These are phyloP conservation scores for Brachionus manjavacas DNA, from an alignment of 1,140 invertebrate genomes.

Conservation along the genomic window DNA sequence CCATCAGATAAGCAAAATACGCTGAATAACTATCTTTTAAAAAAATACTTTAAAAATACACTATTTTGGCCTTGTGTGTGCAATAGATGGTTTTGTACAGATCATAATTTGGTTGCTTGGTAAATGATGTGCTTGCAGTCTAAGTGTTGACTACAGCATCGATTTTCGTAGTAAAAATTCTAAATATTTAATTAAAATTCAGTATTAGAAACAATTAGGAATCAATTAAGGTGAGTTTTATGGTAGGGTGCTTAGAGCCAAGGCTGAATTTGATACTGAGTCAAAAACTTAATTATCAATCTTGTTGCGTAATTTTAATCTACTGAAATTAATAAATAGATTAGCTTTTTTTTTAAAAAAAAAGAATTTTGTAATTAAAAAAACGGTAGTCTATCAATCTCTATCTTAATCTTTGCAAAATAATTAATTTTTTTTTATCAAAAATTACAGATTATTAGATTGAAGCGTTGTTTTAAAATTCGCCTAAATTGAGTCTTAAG, in stretches of 20 bases:
- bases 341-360: not conserved
- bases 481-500: not conserved
- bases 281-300: not conserved
- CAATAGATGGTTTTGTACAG: not conserved
- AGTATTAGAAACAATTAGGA: slow-evolving; percentile 1
- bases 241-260: not conserved
- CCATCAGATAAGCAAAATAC: slow-evolving; percentile 16
- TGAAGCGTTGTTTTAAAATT: not conserved
- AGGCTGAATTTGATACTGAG: slow-evolving; percentile 1
- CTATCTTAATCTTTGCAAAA: not conserved
- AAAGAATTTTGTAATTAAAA: not conserved
- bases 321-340: not conserved
- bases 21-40: not conserved
- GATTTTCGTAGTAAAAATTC: not conserved
- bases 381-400: not conserved
- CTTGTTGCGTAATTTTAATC: not conserved
- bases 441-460: not conserved
- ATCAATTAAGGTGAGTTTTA: not conserved
- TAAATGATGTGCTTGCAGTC: not conserved
- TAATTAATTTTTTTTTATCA: not conserved
- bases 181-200: not conserved
- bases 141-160: slow-evolving; percentile 1
- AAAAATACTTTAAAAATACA: not conserved
- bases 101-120: not conserved
- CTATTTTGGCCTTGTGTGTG: not conserved